These are phyloP conservation scores for Arrhopalites spinosus DNA, from an alignment of 2,888 invertebrate species.

Conservation along the genomic window DNA sequence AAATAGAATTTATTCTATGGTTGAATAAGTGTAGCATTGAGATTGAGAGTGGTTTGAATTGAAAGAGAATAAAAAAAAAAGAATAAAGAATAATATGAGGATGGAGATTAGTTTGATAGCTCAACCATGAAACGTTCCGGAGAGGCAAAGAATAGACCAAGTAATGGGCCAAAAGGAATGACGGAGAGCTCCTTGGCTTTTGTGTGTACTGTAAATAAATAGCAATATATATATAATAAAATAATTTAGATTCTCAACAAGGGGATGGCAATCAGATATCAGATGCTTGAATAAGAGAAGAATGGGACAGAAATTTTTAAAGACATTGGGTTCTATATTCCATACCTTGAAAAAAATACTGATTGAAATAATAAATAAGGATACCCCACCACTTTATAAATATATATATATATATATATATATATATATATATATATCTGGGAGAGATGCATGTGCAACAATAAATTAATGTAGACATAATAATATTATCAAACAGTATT, in stretches of 20 bases:
- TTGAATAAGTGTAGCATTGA: slow-evolving; percentile 33
- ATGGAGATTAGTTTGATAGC: slow-evolving; percentile 32
- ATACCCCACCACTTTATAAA: too few relatives aligned
- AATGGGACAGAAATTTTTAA: slow-evolving; percentile 14
- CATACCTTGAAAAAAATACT: slow-evolving; percentile 12
- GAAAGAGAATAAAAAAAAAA: not conserved
- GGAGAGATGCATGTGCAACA: slow-evolving; percentile 1
- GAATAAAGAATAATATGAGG: not conserved
- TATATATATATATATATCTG: too few relatives aligned
- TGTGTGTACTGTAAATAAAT: too few relatives aligned
- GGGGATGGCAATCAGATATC: slow-evolving; percentile 13
- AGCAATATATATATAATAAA: not conserved
- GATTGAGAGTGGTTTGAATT: not conserved
- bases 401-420: too few relatives aligned
- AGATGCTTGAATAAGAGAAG: slow-evolving; percentile 23
- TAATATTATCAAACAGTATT: slow-evolving; percentile 8
- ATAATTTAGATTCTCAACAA: not conserved
- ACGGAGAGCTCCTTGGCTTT: slow-evolving; percentile 1
- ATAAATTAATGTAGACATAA: slow-evolving; percentile 22
- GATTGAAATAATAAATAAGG: slow-evolving; percentile 15
- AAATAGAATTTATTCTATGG: slow-evolving; percentile 11
- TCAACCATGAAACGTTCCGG: slow-evolving; percentile 30
- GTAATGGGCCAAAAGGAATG: slow-evolving; percentile 7
- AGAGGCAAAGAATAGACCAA: slow-evolving; percentile 18
- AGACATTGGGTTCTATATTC: not conserved